These are phyloP conservation scores for Bergia puertoricense DNA, from an alignment of 92 coral and sea anemone species.

Conservation along the genomic window DNA sequence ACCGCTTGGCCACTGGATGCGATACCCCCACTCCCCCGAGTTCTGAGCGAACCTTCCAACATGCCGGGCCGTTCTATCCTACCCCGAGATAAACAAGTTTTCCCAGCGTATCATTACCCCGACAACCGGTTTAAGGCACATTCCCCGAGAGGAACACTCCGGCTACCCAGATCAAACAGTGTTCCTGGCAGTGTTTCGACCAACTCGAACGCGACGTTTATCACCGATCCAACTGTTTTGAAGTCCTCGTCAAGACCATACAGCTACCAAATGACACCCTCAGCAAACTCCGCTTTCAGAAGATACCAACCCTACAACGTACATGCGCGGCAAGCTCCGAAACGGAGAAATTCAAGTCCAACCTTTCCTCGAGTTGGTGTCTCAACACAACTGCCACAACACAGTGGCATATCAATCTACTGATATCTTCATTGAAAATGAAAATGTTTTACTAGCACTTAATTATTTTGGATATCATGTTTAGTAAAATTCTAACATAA, in stretches of 20 bases:
- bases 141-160: background rate
- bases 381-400: background rate
- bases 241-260: background rate
- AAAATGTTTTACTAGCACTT: background rate
- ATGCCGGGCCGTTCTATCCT: background rate
- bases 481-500: no score
- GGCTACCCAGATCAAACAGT: background rate
- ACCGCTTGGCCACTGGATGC: background rate
- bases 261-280: background rate
- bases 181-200: background rate
- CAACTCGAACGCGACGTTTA: background rate
- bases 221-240: background rate
- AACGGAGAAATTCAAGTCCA: background rate
- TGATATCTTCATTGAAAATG: background rate
- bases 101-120: background rate
- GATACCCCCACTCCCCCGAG: conserved; percentile 33
- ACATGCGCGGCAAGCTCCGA: background rate
- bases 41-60: background rate
- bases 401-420: conserved; percentile 22
- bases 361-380: background rate
- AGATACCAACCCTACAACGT: conserved; percentile 20
- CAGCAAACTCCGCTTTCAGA: background rate
- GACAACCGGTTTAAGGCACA: background rate
- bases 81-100: background rate
- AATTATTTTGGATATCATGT: background rate